Evolutionary conservation across 2,888 invertebrate species (phyloP).

Genomic region (Dryadula phaetusa): DNA sequence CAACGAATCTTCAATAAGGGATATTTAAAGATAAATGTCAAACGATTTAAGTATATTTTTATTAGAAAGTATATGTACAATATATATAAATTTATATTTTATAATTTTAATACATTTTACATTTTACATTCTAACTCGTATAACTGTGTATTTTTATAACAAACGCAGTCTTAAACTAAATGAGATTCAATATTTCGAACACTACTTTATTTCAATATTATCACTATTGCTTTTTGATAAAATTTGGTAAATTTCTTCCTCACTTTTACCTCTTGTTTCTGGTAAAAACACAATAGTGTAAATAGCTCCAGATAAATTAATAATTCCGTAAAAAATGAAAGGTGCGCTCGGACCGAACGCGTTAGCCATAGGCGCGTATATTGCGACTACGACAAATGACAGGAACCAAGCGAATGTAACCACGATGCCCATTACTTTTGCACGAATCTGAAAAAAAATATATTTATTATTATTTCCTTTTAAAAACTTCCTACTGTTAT

Average conservation of each 20-base stretch:
- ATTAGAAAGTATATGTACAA: no score
- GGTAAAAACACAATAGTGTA: conserved; percentile 62
- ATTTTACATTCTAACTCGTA: background rate
- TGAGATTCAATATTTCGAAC: conserved; percentile 8
- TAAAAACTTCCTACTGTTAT: no score
- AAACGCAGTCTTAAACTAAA: background rate
- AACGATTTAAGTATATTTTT: no score
- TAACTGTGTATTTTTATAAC: background rate
- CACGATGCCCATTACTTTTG: conserved; percentile 57
- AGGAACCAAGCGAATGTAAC: conserved; percentile 56
- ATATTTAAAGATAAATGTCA: no score
- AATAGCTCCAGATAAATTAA: conserved; percentile 59
- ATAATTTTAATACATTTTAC: no score
- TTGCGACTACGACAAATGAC: conserved; percentile 51
- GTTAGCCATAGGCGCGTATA: conserved; percentile 50
- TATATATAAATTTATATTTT: no score
- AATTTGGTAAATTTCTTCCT: conserved; percentile 54
- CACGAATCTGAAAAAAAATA: conserved; percentile 58
- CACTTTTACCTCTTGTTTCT: conserved; percentile 70
- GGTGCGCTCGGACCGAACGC: conserved; percentile 59
- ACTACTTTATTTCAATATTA: background rate
- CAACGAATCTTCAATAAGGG: no score
- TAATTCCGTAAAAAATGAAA: conserved; percentile 62
- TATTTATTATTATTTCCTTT: no score
- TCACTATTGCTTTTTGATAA: conserved; percentile 41